These are phyloP conservation scores for Oscheius onirici DNA, from an alignment of 2,888 invertebrate species.

Conservation along the genomic window DNA sequence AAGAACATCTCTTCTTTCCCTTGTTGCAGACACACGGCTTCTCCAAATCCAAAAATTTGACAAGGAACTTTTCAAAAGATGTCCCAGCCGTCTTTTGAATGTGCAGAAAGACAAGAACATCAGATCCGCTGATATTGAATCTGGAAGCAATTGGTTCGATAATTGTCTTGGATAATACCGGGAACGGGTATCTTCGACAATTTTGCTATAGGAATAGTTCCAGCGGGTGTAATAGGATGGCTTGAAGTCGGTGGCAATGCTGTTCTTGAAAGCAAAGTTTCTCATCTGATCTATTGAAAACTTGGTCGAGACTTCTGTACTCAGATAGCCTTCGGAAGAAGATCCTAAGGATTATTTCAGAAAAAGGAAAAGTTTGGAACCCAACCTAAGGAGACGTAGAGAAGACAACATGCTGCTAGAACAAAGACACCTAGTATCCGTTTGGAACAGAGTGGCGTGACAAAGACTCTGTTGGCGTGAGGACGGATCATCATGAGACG, in stretches of 20 bases:
- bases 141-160: too few species aligned
- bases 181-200: slow-evolving; percentile 6
- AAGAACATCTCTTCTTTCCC: slow-evolving; percentile 69
- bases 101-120: slow-evolving; percentile 96
- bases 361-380: background rate
- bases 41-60: slow-evolving; percentile 90
- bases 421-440: background rate
- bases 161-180: slow-evolving; percentile 9
- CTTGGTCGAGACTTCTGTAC: slow-evolving; percentile 13
- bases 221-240: slow-evolving; percentile 24
- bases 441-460: slow-evolving; percentile 3
- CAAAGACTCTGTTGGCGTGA: slow-evolving; percentile 14
- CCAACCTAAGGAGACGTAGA: slow-evolving; percentile 20
- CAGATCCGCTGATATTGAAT: slow-evolving; percentile 78
- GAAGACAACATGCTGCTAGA: slow-evolving; percentile 5
- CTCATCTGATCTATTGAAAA: slow-evolving; percentile 28
- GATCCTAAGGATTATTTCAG: background rate
- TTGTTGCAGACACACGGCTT: slow-evolving; percentile 88
- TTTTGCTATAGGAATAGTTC: slow-evolving; percentile 27
- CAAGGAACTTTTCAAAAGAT: slow-evolving; percentile 92
- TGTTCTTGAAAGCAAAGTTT: slow-evolving; percentile 27
- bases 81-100: slow-evolving; percentile 99
- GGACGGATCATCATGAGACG: slow-evolving; percentile 23
- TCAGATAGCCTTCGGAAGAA: slow-evolving; percentile 6
- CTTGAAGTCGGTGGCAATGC: slow-evolving; percentile 22